Conservation (phyloP, 2,113 vertebrate species). For the Apteryx owenii region DNA sequence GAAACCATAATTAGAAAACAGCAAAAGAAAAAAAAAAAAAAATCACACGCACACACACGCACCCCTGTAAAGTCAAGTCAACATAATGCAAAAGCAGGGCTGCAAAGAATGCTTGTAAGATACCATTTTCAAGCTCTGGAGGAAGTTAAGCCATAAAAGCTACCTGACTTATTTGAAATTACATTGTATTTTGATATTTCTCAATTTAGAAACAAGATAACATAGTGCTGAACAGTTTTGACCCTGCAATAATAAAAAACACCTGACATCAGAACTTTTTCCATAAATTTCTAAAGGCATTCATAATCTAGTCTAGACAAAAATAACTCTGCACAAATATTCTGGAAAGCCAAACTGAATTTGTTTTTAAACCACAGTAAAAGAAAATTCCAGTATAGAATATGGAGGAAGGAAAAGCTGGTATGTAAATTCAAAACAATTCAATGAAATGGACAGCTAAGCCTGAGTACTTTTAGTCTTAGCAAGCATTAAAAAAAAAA, state of each 20-base stretch:
- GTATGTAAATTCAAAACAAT: slow-evolving; percentile 37
- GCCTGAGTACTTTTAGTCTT: slow-evolving; percentile 34
- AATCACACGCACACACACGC: not conserved
- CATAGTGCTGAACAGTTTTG: not conserved
- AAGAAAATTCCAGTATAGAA: slow-evolving; percentile 60
- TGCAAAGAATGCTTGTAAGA: not conserved
- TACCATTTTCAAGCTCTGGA: not conserved
- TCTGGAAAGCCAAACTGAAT: slow-evolving; percentile 14
- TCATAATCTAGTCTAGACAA: not conserved
- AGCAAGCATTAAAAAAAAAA: not conserved
- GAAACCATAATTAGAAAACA: not conserved
- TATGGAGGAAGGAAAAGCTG: slow-evolving; percentile 56
- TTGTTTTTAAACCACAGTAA: slow-evolving; percentile 32
- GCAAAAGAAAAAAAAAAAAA: not conserved
- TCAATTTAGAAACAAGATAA: not conserved
- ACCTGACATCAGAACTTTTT: not conserved
- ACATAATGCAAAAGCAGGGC: not conserved
- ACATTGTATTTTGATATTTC: slow-evolving; percentile 9
- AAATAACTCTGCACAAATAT: slow-evolving; percentile 45
- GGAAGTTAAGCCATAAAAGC: not conserved
- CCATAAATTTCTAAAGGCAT: not conserved
- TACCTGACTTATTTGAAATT: not conserved
- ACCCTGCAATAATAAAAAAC: not conserved
- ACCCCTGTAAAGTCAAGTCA: not conserved
- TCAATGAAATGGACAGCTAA: slow-evolving; percentile 7